Conservation (phyloP, 2,797 vertebrate genomes). For the Mus spretus region DNA sequence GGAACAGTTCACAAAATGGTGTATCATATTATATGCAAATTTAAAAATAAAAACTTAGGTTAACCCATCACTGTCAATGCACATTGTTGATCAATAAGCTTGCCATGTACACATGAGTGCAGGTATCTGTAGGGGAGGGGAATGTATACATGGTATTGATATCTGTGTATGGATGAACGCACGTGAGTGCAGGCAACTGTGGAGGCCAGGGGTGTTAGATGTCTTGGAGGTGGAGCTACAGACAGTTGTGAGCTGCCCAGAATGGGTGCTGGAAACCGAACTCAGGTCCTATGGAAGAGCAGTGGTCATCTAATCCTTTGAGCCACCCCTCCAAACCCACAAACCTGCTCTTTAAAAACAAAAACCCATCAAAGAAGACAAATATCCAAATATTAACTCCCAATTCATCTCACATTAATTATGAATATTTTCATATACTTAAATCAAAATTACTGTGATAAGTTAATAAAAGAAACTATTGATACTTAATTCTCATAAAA, state of each 20-base stretch:
- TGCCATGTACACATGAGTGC: background rate
- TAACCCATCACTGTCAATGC: background rate
- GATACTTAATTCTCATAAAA: background rate
- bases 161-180: background rate
- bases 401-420: background rate
- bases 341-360: background rate
- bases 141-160: background rate
- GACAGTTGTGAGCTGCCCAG: background rate
- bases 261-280: background rate
- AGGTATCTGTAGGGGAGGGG: background rate
- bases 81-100: background rate
- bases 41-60: slow-evolving; percentile 39
- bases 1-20: background rate
- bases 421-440: background rate
- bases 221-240: background rate
- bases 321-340: background rate
- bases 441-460: slow-evolving; percentile 14
- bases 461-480: slow-evolving; percentile 2
- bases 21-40: background rate
- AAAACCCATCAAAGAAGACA: background rate
- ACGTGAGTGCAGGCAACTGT: background rate
- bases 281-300: background rate
- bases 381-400: slow-evolving; percentile 13
- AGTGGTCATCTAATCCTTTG: background rate
- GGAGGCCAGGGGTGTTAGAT: background rate